Conservation (phyloP, 2,113 vertebrate species). For the Corythoichthys intestinalis region DNA sequence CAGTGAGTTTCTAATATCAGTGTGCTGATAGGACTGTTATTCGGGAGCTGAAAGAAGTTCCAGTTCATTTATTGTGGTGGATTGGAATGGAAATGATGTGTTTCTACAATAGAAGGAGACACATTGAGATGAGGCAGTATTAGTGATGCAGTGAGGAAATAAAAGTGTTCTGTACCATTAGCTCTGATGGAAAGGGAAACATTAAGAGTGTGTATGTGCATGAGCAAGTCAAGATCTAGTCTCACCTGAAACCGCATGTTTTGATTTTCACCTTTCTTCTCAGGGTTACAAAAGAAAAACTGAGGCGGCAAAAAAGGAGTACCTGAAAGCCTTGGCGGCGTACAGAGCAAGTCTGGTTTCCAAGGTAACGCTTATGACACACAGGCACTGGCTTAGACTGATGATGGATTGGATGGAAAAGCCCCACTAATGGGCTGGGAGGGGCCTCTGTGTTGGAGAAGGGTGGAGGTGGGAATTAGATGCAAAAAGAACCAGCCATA, state of each 20-base stretch:
- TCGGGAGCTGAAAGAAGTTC: conserved; percentile 54
- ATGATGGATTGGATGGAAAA: conserved; percentile 75
- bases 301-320: conserved; percentile 98
- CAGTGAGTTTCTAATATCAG: conserved; percentile 54
- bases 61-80: conserved; percentile 71
- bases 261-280: conserved; percentile 58
- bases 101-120: conserved; percentile 60
- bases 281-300: conserved; percentile 99
- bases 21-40: conserved; percentile 53
- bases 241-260: conserved; percentile 44
- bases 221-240: conserved; percentile 42
- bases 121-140: conserved; percentile 71
- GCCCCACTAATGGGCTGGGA: conserved; percentile 66
- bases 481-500: conserved; percentile 40
- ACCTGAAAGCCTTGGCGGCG: conserved; percentile 95
- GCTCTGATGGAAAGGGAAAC: conserved; percentile 63
- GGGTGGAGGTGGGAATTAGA: conserved; percentile 21
- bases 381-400: conserved; percentile 54
- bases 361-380: conserved; percentile 85
- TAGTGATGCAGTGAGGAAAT: conserved; percentile 68
- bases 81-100: conserved; percentile 71
- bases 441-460: conserved; percentile 39
- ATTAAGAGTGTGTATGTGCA: conserved; percentile 36
- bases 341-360: conserved; percentile 98
- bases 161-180: conserved; percentile 67